Percentiles rank a stretch among this genome's conserved stretches.
Evolutionary conservation across 2,113 vertebrate genomes (phyloP).

Genomic region (Brienomyrus longianalis): DNA sequence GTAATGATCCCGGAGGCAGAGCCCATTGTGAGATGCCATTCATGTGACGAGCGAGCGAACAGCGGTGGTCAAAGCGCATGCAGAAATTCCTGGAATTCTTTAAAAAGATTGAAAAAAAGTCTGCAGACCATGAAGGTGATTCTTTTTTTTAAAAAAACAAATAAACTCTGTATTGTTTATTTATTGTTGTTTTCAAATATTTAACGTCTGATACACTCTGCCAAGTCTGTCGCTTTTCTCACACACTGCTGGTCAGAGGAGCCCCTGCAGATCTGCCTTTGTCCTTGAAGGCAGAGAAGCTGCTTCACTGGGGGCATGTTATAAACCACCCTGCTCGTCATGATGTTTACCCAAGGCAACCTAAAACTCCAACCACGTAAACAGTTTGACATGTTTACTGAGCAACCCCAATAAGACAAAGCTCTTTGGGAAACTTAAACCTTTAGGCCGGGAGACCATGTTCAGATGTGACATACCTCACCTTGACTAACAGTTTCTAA

Average conservation of each 20-base stretch:
- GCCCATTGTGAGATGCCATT: neutral
- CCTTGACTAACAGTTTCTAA: too few relatives aligned
- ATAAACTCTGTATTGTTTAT: neutral
- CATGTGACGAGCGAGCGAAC: neutral
- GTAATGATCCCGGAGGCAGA: neutral
- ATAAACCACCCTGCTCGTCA: neutral
- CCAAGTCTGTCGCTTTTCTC: neutral
- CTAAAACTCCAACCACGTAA: neutral
- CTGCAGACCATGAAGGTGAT: neutral
- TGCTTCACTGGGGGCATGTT: neutral
- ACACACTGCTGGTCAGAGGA: neutral
- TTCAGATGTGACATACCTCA: neutral
- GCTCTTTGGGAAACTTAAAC: neutral
- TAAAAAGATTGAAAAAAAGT: neutral
- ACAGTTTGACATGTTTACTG: neutral
- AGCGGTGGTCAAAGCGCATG: neutral
- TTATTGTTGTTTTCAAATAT: neutral
- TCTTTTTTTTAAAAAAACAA: neutral
- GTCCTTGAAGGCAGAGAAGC: neutral
- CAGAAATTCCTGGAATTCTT: neutral
- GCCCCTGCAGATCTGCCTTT: neutral
- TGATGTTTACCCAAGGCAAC: neutral
- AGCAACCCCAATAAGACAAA: neutral
- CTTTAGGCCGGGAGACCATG: neutral
- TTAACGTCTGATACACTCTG: neutral